phyloP scores from a whole-genome alignment of 2,797 vertebrate species.

The Eupleurogrammus muticus region DNA sequence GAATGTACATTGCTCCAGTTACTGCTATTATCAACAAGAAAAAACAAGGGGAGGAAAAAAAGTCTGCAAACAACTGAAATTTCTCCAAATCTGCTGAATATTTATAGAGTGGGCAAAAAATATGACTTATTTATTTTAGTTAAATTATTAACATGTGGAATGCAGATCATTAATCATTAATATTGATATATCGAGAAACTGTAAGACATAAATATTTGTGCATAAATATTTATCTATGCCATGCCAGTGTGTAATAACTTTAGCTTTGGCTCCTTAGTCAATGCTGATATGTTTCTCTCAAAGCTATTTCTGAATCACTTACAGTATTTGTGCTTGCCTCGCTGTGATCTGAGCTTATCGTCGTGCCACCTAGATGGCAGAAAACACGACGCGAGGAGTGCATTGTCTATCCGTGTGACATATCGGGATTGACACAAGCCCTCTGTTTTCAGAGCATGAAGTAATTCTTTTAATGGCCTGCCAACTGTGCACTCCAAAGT shows the following conservation, averaged over 20 bases:
- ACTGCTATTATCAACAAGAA: conserved; percentile 69
- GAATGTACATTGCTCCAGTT: conserved; percentile 56
- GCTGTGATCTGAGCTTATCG: conserved; percentile 68
- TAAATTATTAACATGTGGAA: conserved; percentile 77
- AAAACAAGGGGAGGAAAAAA: too few species aligned
- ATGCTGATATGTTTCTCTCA: conserved; percentile 59
- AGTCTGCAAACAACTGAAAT: conserved; percentile 58
- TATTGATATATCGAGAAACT: conserved; percentile 76
- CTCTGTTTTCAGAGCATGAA: conserved; percentile 82
- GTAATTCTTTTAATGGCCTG: conserved; percentile 88
- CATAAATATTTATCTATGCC: conserved; percentile 74
- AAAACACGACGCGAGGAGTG: conserved; percentile 62
- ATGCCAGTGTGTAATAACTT: conserved; percentile 61
- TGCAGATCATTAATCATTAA: conserved; percentile 77
- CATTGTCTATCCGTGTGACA: conserved; percentile 65
- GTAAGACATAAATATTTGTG: conserved; percentile 81
- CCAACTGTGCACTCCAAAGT: conserved; percentile 80
- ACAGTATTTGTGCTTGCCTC: conserved; percentile 70
- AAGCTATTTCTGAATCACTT: conserved; percentile 70
- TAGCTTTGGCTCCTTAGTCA: conserved; percentile 56
- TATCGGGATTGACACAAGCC: conserved; percentile 80
- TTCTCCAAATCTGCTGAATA: conserved; percentile 66
- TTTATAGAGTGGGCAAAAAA: conserved; percentile 71
- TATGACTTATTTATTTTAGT: conserved; percentile 76
- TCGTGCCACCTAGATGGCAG: conserved; percentile 61